These are phyloP conservation scores for Heliothis subflexa DNA, from an alignment of 1,140 invertebrate genomes.

Conservation along the genomic window DNA sequence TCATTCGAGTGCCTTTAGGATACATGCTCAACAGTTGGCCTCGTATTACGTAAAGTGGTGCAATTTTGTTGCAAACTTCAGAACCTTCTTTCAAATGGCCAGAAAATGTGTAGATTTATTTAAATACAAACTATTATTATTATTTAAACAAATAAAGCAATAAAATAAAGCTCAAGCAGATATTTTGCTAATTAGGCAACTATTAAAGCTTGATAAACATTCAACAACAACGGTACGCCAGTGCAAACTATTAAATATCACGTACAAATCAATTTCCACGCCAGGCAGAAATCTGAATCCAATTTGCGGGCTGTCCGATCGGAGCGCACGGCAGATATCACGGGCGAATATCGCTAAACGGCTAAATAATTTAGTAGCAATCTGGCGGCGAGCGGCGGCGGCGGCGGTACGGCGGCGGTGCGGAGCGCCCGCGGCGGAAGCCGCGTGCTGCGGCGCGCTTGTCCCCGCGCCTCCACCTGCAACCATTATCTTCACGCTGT, in stretches of 20 bases:
- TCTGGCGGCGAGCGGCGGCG: conserved; percentile 68
- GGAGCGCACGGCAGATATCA: conserved; percentile 78
- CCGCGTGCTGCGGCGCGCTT: conserved; percentile 50
- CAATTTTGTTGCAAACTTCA: background rate
- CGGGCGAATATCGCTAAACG: conserved; percentile 83
- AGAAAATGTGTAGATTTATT: too few species aligned
- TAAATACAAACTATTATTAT: too few species aligned
- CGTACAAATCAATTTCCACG: conserved; percentile 84
- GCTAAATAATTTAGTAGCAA: conserved; percentile 85
- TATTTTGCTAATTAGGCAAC: conserved; percentile 33
- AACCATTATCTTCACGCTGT: conserved; percentile 26
- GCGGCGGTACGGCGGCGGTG: conserved; percentile 51
- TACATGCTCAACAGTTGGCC: conserved; percentile 61
- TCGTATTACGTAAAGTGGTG: conserved; percentile 32
- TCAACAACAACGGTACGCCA: conserved; percentile 33
- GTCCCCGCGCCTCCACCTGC: conserved; percentile 47
- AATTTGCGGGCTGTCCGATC: conserved; percentile 85
- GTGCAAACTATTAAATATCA: conserved; percentile 73
- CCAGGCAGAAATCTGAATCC: conserved; percentile 83
- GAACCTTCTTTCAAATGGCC: background rate
- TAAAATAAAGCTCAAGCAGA: background rate
- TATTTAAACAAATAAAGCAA: too few species aligned
- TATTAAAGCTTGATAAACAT: conserved; percentile 36
- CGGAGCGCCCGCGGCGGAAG: conserved; percentile 31
- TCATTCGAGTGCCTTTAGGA: conserved; percentile 71